These are phyloP conservation scores for Glaucopsyche alexis DNA, from an alignment of 2,888 invertebrate genomes.

Conservation along the genomic window DNA sequence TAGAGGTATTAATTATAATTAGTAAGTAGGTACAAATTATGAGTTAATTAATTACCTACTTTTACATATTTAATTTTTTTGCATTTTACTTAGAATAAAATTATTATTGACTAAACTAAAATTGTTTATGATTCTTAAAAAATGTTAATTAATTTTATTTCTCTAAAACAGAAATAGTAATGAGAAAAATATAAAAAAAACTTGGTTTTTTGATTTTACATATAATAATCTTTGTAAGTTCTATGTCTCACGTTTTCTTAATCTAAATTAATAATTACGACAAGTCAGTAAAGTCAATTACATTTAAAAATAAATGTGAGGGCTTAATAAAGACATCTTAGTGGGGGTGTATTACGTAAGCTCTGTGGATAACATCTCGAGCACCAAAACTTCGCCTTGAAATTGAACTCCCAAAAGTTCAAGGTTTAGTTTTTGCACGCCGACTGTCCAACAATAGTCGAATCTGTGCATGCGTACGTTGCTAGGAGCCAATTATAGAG, in stretches of 20 bases:
- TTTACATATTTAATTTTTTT: background rate
- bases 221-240: background rate
- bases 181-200: too few species aligned
- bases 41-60: background rate
- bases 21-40: background rate
- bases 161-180: too few species aligned
- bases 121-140: too few species aligned
- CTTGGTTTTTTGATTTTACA: too few species aligned
- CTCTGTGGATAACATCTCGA: conserved; percentile 53
- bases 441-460: conserved; percentile 55
- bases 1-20: background rate
- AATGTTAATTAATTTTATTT: too few species aligned
- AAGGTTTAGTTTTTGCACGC: conserved; percentile 74
- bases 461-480: conserved; percentile 38
- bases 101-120: too few species aligned
- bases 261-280: background rate
- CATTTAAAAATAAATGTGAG: background rate
- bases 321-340: conserved; percentile 13
- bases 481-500: conserved; percentile 36
- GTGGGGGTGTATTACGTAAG: conserved; percentile 61
- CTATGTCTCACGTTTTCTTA: background rate
- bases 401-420: conserved; percentile 73
- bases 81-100: too few species aligned
- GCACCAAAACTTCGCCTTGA: conserved; percentile 66
- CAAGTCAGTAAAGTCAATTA: background rate